Percentiles rank a stretch among this genome's conserved stretches.
Conservation (phyloP, 2,888 invertebrate species). For the Zelleria hepariella region DNA sequence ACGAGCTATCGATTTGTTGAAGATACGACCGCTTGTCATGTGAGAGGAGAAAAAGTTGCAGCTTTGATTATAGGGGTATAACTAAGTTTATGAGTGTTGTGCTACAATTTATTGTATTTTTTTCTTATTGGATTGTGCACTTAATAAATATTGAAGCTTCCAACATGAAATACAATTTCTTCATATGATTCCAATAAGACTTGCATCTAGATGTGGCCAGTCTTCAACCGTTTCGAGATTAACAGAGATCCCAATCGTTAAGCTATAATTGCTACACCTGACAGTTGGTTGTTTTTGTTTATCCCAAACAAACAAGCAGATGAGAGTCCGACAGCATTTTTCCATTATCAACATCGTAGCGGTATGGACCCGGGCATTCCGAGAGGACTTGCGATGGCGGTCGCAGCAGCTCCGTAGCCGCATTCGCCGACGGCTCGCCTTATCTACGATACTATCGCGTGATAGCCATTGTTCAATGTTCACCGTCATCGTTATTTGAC, state of each 20-base stretch:
- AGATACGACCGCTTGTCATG: neutral
- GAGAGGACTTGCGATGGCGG: neutral
- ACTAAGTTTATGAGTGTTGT: neutral
- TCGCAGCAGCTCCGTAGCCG: neutral
- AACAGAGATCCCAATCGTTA: neutral
- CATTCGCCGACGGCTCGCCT: conserved; percentile 12
- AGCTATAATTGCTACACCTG: neutral
- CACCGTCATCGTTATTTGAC: conserved; percentile 19
- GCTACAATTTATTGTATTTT: neutral
- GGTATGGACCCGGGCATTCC: neutral
- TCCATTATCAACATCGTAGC: neutral
- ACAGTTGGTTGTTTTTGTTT: neutral
- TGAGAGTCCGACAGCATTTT: neutral
- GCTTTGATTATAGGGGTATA: neutral
- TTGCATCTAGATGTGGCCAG: neutral
- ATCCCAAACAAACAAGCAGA: neutral
- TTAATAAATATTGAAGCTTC: neutral
- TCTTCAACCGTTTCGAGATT: neutral
- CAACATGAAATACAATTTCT: neutral
- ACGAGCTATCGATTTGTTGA: neutral
- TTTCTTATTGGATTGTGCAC: neutral
- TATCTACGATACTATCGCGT: conserved; percentile 44
- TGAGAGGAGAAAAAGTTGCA: neutral
- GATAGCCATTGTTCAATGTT: conserved; percentile 50
- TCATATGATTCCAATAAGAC: neutral